A percentile compares a stretch with the other conserved stretches of the same genome.
Evolutionary conservation across 2,113 vertebrate species (phyloP).

Genomic region (Sceloporus undulatus): DNA sequence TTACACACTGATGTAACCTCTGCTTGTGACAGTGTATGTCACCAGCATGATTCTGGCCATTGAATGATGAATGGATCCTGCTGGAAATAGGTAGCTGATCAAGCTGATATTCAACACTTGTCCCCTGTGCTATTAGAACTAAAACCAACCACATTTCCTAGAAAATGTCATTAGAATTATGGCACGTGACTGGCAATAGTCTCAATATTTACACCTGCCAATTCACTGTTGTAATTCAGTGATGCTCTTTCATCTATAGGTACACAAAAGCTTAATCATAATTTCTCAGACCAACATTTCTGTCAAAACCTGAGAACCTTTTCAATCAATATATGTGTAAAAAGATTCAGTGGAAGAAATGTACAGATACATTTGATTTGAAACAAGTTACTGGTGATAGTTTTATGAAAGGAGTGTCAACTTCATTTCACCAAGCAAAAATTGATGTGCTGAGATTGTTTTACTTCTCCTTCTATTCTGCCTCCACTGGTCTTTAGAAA

Average conservation of each 20-base stretch:
- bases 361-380: conserved; percentile 24
- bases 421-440: not conserved
- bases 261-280: conserved; percentile 18
- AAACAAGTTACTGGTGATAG: conserved; percentile 16
- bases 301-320: conserved; percentile 34
- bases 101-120: conserved; percentile 20
- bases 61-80: conserved; percentile 11
- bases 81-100: conserved; percentile 3
- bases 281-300: conserved; percentile 48
- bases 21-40: no score
- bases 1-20: no score
- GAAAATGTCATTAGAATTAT: no score
- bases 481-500: conserved; percentile 58
- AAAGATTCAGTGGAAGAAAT: not conserved
- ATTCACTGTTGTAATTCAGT: conserved; percentile 26
- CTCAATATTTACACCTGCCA: not conserved
- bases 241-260: not conserved
- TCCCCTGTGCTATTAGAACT: no score
- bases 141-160: no score
- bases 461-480: not conserved
- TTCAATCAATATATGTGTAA: conserved; percentile 53
- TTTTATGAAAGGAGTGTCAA: not conserved
- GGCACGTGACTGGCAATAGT: not conserved
- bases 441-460: not conserved
- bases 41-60: not conserved